phyloP scores from a whole-genome alignment of 2,888 invertebrate genomes.

The Allygus modestus region DNA sequence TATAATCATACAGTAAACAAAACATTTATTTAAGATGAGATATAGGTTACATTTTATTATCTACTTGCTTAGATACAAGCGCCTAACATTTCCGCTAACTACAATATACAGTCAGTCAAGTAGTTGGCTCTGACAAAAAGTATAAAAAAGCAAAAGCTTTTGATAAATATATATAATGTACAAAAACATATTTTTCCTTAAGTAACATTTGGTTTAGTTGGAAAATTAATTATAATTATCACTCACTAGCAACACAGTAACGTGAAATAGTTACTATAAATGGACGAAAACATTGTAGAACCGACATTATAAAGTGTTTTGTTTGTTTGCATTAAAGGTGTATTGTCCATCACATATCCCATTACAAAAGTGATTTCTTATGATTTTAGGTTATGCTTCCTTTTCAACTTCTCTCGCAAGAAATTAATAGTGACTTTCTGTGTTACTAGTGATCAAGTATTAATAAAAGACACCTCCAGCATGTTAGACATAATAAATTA shows the following conservation, averaged over 20 bases:
- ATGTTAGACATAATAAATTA: not conserved
- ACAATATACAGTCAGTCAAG: conserved; percentile 43
- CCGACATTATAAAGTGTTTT: too few relatives aligned
- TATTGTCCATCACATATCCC: too few relatives aligned
- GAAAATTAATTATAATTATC: not conserved
- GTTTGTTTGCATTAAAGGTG: too few relatives aligned
- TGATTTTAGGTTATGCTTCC: too few relatives aligned
- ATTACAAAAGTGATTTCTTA: too few relatives aligned
- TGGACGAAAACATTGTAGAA: not conserved
- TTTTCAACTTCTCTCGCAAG: too few relatives aligned
- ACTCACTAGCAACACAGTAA: conserved; percentile 28
- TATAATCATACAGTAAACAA: not conserved
- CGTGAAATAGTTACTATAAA: not conserved
- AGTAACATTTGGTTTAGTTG: conserved; percentile 1
- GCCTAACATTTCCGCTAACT: conserved; percentile 3
- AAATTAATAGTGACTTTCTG: not conserved
- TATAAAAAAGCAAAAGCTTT: conserved; percentile 27
- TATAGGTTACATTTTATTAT: conserved; percentile 12
- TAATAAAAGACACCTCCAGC: not conserved
- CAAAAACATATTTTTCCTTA: conserved; percentile 7
- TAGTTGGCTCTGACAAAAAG: conserved; percentile 24
- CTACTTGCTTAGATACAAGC: conserved; percentile 35
- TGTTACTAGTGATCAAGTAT: not conserved
- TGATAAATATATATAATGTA: conserved; percentile 27
- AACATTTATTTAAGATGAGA: not conserved